Percentiles rank a stretch among this genome's conserved stretches.
Evolutionary conservation across 2,113 vertebrate species (phyloP).

Genomic region (Thunnus maccoyii): DNA sequence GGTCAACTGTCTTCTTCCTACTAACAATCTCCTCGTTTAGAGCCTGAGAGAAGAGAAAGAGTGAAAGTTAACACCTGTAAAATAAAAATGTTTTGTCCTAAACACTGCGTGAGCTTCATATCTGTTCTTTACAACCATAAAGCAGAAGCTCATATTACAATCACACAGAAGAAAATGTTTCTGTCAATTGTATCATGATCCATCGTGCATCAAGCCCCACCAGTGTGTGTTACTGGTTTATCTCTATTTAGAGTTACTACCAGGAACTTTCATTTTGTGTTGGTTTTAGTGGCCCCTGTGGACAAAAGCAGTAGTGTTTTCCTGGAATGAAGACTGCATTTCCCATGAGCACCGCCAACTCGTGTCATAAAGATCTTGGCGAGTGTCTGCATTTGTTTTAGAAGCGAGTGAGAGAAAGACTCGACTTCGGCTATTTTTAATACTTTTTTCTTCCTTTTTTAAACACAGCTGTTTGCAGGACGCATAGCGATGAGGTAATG

Average conservation of each 20-base stretch:
- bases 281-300: too few relatives aligned
- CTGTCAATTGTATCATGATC: background rate
- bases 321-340: too few relatives aligned
- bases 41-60: conserved; percentile 81
- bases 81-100: background rate
- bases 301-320: too few relatives aligned
- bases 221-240: background rate
- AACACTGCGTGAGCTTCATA: background rate
- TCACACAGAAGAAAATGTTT: background rate
- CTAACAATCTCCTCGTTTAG: conserved; percentile 97
- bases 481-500: too few relatives aligned
- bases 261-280: background rate
- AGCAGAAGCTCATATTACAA: background rate
- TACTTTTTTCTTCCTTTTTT: too few relatives aligned
- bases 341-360: too few relatives aligned
- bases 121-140: background rate
- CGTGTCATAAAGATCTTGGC: too few relatives aligned
- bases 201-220: background rate
- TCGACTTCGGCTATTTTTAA: too few relatives aligned
- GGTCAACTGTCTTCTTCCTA: conserved; percentile 97
- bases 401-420: too few relatives aligned
- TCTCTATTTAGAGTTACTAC: background rate
- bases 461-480: too few relatives aligned
- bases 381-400: too few relatives aligned
- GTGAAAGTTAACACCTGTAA: background rate